These are phyloP conservation scores for Sitodiplosis mosellana DNA, from an alignment of 1,140 invertebrate species.

Conservation along the genomic window DNA sequence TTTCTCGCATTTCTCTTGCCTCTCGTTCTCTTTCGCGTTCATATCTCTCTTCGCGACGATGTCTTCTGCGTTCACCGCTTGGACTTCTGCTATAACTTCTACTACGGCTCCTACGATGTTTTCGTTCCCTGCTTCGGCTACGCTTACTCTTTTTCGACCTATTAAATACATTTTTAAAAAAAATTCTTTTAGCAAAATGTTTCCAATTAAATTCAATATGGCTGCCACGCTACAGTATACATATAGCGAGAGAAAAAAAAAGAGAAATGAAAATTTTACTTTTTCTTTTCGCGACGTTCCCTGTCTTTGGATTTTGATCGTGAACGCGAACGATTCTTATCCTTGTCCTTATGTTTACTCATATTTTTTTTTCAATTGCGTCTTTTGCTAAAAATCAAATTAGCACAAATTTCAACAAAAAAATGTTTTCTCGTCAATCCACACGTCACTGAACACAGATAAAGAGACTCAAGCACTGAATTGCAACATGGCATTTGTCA, in stretches of 20 bases:
- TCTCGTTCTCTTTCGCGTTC: constrained; percentile 10
- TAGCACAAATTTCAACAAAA: no score
- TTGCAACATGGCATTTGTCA: no score
- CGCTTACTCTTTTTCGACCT: not conserved
- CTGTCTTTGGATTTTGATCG: constrained; percentile 1
- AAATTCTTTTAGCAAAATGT: not conserved
- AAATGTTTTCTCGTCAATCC: no score
- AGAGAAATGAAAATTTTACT: not conserved
- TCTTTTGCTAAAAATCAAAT: no score
- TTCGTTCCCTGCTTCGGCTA: constrained; percentile 12
- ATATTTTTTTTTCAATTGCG: constrained; percentile 5
- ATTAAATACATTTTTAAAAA: not conserved
- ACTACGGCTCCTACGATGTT: constrained; percentile 6
- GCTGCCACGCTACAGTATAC: no score
- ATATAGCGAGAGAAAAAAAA: not conserved
- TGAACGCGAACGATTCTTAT: constrained; percentile 2
- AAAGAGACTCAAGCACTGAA: no score
- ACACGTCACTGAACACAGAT: no score
- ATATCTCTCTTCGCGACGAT: constrained; percentile 14
- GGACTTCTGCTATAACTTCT: constrained; percentile 23
- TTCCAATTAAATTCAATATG: not conserved
- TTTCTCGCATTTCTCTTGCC: not conserved
- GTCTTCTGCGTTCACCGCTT: constrained; percentile 23
- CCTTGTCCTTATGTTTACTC: constrained; percentile 10
- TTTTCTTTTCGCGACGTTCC: constrained; percentile 1